Evolutionary conservation across 2,113 vertebrate species (phyloP).

Genomic region (Cisticola juncidis): DNA sequence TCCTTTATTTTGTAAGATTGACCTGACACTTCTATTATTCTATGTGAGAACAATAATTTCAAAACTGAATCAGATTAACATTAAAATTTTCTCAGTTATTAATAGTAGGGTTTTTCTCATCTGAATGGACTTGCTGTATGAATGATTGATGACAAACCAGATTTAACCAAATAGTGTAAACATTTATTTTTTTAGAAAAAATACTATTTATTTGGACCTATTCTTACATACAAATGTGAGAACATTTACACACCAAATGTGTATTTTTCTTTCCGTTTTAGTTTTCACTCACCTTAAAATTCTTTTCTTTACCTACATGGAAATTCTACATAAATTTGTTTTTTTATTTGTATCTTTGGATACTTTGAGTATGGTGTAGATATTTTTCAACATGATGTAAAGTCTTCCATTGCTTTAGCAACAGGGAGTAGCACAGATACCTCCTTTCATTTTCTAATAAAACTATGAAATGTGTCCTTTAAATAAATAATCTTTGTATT

Average conservation of each 20-base stretch:
- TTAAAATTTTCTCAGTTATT: background rate
- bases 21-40: background rate
- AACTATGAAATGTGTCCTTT: slow-evolving; percentile 51
- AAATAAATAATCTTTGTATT: slow-evolving; percentile 53
- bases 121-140: background rate
- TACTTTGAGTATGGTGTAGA: background rate
- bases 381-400: slow-evolving; percentile 25
- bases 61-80: background rate
- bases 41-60: background rate
- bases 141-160: slow-evolving; percentile 2
- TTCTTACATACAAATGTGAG: background rate
- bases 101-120: background rate
- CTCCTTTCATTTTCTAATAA: slow-evolving; percentile 52
- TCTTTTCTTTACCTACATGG: background rate
- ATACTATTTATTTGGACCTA: background rate
- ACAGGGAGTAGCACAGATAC: background rate
- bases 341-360: background rate
- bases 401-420: slow-evolving; percentile 50
- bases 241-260: background rate
- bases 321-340: background rate
- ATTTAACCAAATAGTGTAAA: background rate
- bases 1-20: background rate
- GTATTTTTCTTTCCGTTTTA: background rate
- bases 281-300: background rate
- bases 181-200: background rate